Conservation (phyloP, 64 coral and sea anemone genomes). For the Cladopsammia gracilis region DNA sequence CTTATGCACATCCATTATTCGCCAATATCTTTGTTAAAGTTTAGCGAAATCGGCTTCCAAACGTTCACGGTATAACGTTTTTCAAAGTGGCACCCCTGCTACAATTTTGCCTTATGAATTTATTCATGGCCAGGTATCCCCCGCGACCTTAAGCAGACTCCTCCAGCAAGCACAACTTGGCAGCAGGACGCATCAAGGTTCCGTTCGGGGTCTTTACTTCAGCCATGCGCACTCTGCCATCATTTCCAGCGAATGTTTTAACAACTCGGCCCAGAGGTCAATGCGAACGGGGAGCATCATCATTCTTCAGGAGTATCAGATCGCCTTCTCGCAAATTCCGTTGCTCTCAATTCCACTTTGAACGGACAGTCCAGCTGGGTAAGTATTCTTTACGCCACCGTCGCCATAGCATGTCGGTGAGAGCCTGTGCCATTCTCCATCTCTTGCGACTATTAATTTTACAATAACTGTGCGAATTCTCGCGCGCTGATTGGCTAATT, state of each 20-base stretch:
- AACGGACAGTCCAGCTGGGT: neutral
- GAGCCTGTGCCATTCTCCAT: conserved; percentile 9
- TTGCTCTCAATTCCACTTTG: conserved; percentile 54
- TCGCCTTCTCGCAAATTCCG: conserved; percentile 28
- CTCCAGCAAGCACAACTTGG: conserved; percentile 39
- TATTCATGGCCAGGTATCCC: too few relatives aligned
- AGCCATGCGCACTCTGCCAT: neutral
- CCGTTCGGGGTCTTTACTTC: conserved; percentile 16
- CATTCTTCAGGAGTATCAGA: neutral
- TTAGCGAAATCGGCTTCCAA: too few relatives aligned
- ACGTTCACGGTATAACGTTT: too few relatives aligned
- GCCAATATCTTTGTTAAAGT: too few relatives aligned
- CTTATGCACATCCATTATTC: too few relatives aligned
- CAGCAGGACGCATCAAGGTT: neutral
- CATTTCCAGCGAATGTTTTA: neutral
- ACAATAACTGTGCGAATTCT: too few relatives aligned
- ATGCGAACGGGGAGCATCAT: neutral
- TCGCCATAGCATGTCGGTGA: conserved; percentile 52
- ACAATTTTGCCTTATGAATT: too few relatives aligned
- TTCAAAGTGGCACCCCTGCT: too few relatives aligned
- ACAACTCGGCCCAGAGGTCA: conserved; percentile 38
- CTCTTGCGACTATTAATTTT: neutral
- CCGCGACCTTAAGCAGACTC: neutral
- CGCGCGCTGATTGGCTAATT: too few relatives aligned
- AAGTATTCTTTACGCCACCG: too few relatives aligned